Percentiles rank a stretch among this genome's conserved stretches.
These are phyloP conservation scores for Gulo gulo DNA, from an alignment of 2,113 vertebrate species.

Conservation along the genomic window DNA sequence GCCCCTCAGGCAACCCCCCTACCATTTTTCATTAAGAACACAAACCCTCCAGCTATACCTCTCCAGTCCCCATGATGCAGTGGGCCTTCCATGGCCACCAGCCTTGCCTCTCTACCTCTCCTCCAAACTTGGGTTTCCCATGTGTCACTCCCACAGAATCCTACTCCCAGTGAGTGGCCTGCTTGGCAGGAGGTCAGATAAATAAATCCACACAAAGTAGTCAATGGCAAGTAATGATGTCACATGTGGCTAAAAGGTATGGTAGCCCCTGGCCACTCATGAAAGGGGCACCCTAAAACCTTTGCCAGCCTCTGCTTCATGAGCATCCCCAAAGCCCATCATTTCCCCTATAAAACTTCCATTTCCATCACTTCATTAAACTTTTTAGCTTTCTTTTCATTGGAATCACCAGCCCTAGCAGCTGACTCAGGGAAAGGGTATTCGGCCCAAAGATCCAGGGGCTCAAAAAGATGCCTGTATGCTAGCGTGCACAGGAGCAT, in stretches of 20 bases:
- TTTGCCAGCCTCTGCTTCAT: neutral
- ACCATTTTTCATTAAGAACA: neutral
- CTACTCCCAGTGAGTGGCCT: neutral
- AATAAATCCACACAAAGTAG: conserved; percentile 24
- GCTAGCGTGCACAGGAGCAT: neutral
- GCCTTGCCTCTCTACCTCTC: neutral
- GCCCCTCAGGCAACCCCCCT: neutral
- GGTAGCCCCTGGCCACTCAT: neutral
- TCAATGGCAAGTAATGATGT: neutral
- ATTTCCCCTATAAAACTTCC: neutral
- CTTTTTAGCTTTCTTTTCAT: conserved; percentile 23
- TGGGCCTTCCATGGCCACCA: neutral
- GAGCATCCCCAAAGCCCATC: neutral
- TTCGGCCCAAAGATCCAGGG: neutral
- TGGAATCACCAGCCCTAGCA: neutral
- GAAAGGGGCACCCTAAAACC: neutral
- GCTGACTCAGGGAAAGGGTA: neutral
- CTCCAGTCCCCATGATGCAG: neutral
- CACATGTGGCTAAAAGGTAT: neutral
- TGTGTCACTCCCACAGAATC: neutral
- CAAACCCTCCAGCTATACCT: neutral
- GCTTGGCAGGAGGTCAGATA: neutral
- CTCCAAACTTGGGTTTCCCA: neutral
- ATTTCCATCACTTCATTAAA: neutral
- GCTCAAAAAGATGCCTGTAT: neutral